These are phyloP conservation scores for Halesus radiatus DNA, from an alignment of 1,140 invertebrate genomes.

Conservation along the genomic window DNA sequence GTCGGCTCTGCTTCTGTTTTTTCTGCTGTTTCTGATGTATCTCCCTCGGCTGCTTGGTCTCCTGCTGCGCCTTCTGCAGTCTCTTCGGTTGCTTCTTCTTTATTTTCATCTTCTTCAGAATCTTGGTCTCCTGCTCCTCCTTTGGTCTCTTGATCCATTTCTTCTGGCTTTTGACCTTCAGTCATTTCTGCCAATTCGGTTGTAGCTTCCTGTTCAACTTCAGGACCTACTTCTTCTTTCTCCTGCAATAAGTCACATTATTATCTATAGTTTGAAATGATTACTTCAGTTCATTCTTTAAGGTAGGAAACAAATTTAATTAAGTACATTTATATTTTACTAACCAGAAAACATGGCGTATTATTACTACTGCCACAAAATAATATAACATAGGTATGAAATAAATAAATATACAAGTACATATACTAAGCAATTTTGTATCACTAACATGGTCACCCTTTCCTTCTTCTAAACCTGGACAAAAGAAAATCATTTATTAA, in stretches of 20 bases:
- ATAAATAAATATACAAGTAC: not conserved
- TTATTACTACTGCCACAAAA: too few relatives aligned
- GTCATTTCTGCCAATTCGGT: too few relatives aligned
- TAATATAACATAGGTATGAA: not conserved
- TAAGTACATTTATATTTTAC: not conserved
- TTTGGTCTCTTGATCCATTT: too few relatives aligned
- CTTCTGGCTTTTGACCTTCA: too few relatives aligned
- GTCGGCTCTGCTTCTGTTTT: not conserved
- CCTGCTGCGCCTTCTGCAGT: not conserved
- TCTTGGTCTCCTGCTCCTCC: too few relatives aligned
- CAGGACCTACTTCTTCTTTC: too few relatives aligned
- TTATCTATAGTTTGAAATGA: too few relatives aligned
- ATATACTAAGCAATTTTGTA: not conserved
- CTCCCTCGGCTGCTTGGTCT: not conserved
- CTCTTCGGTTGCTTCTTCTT: constrained; percentile 25
- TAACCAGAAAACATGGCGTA: not conserved
- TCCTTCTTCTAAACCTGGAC: not conserved
- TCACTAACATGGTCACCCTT: not conserved
- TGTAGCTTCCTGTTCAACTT: too few relatives aligned
- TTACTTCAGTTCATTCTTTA: not conserved
- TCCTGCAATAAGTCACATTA: too few relatives aligned
- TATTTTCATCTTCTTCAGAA: not conserved
- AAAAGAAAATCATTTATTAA: not conserved
- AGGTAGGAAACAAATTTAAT: not conserved
- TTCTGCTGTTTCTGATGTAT: not conserved